These are phyloP conservation scores for Luehdorfia chinensis DNA, from an alignment of 1,140 invertebrate genomes.

Conservation along the genomic window DNA sequence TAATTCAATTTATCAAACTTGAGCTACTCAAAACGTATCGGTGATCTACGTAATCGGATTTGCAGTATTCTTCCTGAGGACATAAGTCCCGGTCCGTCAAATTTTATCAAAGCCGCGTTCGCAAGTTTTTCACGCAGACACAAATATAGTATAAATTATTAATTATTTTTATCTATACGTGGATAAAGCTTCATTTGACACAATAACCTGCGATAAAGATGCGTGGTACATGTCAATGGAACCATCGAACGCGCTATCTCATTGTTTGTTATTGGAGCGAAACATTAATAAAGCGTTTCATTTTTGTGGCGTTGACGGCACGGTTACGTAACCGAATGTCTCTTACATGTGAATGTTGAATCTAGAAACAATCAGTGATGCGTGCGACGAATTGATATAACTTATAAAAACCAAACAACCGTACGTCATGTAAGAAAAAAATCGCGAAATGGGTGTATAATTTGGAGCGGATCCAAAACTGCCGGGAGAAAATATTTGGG, in stretches of 20 bases:
- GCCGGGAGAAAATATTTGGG: conserved; percentile 60
- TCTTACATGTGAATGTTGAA: conserved; percentile 3
- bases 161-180: conserved; percentile 41
- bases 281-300: conserved; percentile 1
- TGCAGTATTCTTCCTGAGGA: conserved; percentile 7
- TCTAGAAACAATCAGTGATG: conserved; percentile 5
- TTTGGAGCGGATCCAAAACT: conserved; percentile 61
- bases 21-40: not conserved
- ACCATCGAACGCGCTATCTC: conserved; percentile 36
- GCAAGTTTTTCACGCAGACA: not conserved
- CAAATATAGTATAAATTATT: conserved; percentile 16
- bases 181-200: conserved; percentile 54
- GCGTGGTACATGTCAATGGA: conserved; percentile 39
- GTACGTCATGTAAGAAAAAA: conserved; percentile 30
- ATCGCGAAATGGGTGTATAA: conserved; percentile 48
- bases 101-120: conserved; percentile 9
- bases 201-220: conserved; percentile 67
- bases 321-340: conserved; percentile 8
- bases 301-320: not conserved
- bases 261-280: conserved; percentile 31
- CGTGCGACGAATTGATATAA: conserved; percentile 12
- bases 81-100: conserved; percentile 4
- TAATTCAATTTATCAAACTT: conserved; percentile 15
- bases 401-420: conserved; percentile 5
- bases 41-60: conserved; percentile 15